Conservation (phyloP, 2,888 invertebrate species). For the Callinectes sapidus region DNA sequence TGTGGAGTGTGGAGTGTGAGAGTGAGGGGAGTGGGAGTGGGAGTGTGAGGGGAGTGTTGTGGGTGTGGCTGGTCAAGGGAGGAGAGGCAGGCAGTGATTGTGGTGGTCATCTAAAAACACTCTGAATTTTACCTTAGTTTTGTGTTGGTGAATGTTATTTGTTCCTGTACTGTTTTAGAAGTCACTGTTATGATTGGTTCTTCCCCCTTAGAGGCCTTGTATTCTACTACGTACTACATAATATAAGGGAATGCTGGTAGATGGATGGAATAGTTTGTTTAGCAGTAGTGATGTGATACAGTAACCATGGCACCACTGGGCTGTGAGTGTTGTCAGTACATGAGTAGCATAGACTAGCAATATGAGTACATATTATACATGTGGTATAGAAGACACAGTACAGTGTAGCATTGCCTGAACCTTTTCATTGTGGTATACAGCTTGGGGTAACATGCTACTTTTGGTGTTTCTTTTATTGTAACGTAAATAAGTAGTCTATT, state of each 20-base stretch:
- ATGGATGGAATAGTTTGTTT: not conserved
- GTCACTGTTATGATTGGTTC: not conserved
- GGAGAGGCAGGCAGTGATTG: not conserved
- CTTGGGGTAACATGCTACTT: not conserved
- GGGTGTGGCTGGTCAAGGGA: not conserved
- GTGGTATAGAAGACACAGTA: not conserved
- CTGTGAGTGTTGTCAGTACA: not conserved
- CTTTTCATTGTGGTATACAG: not conserved
- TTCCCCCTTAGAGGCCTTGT: too few species aligned
- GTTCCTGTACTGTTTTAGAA: not conserved
- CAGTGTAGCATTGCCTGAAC: not conserved
- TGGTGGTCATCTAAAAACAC: not conserved
- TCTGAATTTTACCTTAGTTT: not conserved
- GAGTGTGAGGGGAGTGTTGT: conserved; percentile 14
- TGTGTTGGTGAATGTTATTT: not conserved
- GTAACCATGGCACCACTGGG: not conserved
- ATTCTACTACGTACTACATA: too few species aligned
- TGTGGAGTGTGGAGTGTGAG: not conserved
- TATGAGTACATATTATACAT: too few species aligned
- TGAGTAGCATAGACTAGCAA: not conserved
- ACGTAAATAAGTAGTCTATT: not conserved
- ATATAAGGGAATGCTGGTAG: too few species aligned
- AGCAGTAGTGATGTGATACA: not conserved
- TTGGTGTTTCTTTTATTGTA: not conserved
- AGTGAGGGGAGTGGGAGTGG: not conserved